These are phyloP conservation scores for Oryctes rhinoceros DNA, from an alignment of 1,140 invertebrate genomes.

Conservation along the genomic window DNA sequence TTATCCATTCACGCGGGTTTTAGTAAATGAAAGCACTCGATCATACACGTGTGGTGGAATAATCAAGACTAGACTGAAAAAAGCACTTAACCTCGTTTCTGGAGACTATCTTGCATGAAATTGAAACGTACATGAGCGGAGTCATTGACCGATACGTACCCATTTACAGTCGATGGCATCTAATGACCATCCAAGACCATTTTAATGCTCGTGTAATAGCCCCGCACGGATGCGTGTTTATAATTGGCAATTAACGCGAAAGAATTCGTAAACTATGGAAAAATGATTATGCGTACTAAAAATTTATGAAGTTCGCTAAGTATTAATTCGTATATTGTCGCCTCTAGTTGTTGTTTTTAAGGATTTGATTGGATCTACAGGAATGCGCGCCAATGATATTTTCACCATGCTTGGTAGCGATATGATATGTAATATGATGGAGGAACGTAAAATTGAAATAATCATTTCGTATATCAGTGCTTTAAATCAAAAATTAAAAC, in stretches of 20 bases:
- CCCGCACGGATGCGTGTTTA: neutral
- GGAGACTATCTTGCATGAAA: slow-evolving; percentile 23
- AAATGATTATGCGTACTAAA: neutral
- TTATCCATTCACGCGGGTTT: neutral
- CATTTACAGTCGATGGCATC: slow-evolving; percentile 20
- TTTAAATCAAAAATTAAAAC: too few relatives aligned
- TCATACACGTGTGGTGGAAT: slow-evolving; percentile 41
- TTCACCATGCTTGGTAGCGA: too few relatives aligned
- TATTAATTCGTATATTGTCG: too few relatives aligned
- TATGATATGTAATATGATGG: too few relatives aligned
- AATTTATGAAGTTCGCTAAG: neutral
- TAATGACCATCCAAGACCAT: slow-evolving; percentile 17
- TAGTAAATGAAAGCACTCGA: slow-evolving; percentile 33
- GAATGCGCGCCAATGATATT: too few relatives aligned
- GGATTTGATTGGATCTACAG: too few relatives aligned
- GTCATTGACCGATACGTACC: slow-evolving; percentile 36
- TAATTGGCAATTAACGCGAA: slow-evolving; percentile 18
- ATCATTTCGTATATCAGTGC: too few relatives aligned
- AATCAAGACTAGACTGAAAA: slow-evolving; percentile 40
- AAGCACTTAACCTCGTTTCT: slow-evolving; percentile 45
- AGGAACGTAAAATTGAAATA: too few relatives aligned
- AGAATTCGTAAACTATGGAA: slow-evolving; percentile 26
- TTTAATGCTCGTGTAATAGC: slow-evolving; percentile 1
- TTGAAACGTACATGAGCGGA: slow-evolving; percentile 10
- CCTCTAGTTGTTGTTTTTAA: too few relatives aligned